Evolutionary conservation across 1,140 invertebrate genomes (phyloP).

Genomic region (Grapholita molesta): DNA sequence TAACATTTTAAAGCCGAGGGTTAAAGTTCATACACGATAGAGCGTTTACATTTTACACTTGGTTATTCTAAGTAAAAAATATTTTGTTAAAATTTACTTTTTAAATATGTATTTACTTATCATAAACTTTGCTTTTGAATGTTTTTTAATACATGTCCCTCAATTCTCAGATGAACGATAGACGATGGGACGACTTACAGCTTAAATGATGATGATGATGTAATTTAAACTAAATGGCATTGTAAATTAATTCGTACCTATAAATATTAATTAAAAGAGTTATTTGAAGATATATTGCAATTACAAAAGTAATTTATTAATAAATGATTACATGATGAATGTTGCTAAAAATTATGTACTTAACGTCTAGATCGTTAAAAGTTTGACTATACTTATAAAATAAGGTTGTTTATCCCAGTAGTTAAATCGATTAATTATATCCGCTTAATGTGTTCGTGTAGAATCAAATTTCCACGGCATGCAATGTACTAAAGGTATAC

Average conservation of each 20-base stretch:
- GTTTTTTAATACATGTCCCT: too few species aligned
- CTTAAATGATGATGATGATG: too few species aligned
- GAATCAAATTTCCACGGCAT: background rate
- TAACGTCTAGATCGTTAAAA: background rate
- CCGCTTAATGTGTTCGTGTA: background rate
- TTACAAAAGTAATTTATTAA: too few species aligned
- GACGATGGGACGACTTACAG: too few species aligned
- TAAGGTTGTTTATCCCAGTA: background rate
- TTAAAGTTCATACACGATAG: slow-evolving; percentile 24
- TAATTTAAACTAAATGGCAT: too few species aligned
- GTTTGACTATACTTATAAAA: background rate
- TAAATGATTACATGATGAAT: background rate
- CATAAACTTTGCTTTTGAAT: background rate
- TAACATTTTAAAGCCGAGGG: slow-evolving; percentile 20
- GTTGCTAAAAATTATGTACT: background rate
- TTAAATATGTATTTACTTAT: background rate
- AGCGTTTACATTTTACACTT: slow-evolving; percentile 33
- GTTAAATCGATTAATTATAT: background rate
- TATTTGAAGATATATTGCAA: too few species aligned
- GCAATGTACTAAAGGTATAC: background rate
- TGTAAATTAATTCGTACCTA: too few species aligned
- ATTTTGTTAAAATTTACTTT: too few species aligned
- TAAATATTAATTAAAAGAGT: too few species aligned
- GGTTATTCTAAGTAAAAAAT: too few species aligned
- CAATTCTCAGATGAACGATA: too few species aligned